These are phyloP conservation scores for Papilio machaon DNA, from an alignment of 1,140 invertebrate species.

Conservation along the genomic window DNA sequence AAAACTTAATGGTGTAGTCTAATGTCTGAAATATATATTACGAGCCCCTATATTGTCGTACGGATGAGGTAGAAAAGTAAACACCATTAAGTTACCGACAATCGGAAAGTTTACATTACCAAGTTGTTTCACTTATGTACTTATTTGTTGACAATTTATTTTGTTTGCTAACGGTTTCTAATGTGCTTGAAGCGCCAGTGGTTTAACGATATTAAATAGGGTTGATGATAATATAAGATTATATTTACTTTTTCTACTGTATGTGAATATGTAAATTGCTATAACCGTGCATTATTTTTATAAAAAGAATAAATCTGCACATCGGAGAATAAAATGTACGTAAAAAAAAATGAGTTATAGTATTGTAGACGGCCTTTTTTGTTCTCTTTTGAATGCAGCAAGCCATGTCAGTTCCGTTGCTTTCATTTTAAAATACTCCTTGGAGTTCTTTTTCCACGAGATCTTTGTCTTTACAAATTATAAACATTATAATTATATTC, in stretches of 20 bases:
- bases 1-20: background rate
- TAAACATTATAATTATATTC: too few relatives aligned
- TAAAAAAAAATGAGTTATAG: background rate
- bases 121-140: background rate
- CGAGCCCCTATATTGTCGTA: background rate
- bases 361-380: background rate
- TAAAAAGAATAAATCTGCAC: too few relatives aligned
- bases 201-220: background rate
- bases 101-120: background rate
- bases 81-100: background rate
- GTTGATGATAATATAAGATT: background rate
- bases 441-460: too few relatives aligned
- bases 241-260: too few relatives aligned
- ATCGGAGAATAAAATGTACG: background rate
- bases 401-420: background rate
- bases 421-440: background rate
- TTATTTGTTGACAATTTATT: constrained; percentile 1
- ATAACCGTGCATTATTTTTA: too few relatives aligned
- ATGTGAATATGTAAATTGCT: too few relatives aligned
- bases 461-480: too few relatives aligned
- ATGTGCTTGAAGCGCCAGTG: background rate
- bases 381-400: background rate
- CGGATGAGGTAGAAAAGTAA: background rate
- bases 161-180: constrained; percentile 8
- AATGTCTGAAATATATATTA: background rate